Evolutionary conservation across 2,888 invertebrate genomes (phyloP), one percentile per base, ranked within the genome.

Genomic region (Eremobia ochroleuca): DNA sequence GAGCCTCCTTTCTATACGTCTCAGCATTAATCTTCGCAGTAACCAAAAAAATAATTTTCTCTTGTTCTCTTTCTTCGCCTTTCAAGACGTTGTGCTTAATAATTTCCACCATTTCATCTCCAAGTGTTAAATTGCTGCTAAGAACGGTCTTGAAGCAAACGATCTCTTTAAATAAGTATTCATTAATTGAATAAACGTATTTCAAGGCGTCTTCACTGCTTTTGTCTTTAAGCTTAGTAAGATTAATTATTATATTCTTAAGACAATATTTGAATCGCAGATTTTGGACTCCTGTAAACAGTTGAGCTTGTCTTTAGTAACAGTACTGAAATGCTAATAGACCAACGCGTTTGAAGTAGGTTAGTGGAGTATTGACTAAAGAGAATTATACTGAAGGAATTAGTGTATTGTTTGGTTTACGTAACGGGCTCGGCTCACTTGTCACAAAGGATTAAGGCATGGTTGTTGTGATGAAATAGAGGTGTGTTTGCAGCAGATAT

Each of bases 181-280:
- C 76, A 86, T 86, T 81, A 82, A 79, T 79, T 79, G 64, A 76
- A 85, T 79, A 79, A 83, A 83, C 74, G 79, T 49, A 55, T 82
- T 70, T 46, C 37, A 67, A 77, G 34, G 40, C 58, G 46, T 58
- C 43, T 74, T 78, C 59, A 73, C 49, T 61, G 59, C 71, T 66
- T 82, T 76, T 81, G 84, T 82, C 49, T 76, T n/a, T 46, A 77
- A 25, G 61, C 67, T 86, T 77, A 70, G 69, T 43, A 55, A 79
- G 81, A 87, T 81, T 82, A 82, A 82, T 86, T 81, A 86, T 71
- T 73, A 72, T 75, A 75, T 75, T 69, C 76, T 71, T 82, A 73
- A 52, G 37, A 28, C 65, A 78, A 71, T 79, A 86, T 87, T 87
- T 83, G 83, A 85, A 86, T 87, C 69, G 52, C 85, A 87, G 75